Evolutionary conservation across 2,113 vertebrate genomes (phyloP), one percentile per base, ranked within the genome.

Genomic region (Chrysochloris asiatica): DNA sequence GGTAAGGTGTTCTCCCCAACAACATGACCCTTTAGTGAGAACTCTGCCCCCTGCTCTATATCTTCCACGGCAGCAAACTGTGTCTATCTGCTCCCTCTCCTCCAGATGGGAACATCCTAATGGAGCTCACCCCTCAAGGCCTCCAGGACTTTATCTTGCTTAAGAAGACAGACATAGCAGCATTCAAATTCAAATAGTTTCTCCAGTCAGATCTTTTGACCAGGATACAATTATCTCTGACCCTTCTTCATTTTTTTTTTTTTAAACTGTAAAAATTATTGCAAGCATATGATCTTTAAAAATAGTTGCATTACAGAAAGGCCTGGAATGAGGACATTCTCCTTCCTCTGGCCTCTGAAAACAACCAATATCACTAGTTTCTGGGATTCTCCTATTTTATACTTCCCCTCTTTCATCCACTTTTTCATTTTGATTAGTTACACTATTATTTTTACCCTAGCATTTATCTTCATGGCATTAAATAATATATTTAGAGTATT

Each of bases 141-240:
- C 41, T 26, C n/a, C n/a, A 14, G 0, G 12, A 45, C 79, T 56
- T 77, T 90, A 89, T 89, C 92, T 91, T 52, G 50, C 36, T 86
- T 83, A 21, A 76, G 33, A 83, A 86, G 71, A 79, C 2, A 79
- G 56, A 92, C 73, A 30, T 88, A 86, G 71, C 83, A 80, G 50
- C 4, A 38, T 36, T n/a, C 21, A 76, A 88, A 95, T 50, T 86
- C 92, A 71, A 95, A 96, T 88, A 82, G 94, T 79, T 92, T 78
- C 50, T 90, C 75, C 61, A 56, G 90, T 86, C 59, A 79, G 56
- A 79, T 83, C 65, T 69, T 22, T 71, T 59, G 26, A 86, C 91
- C 83, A 65, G 28, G 26, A 79, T 80, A 67, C 71, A 80, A 88
- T 92, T 88, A 88, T 90, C 86, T 88, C 71, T 94, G 88, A 94